These are phyloP conservation scores for Atractosteus spatula DNA, from an alignment of 2,113 vertebrate genomes.

Conservation along the genomic window DNA sequence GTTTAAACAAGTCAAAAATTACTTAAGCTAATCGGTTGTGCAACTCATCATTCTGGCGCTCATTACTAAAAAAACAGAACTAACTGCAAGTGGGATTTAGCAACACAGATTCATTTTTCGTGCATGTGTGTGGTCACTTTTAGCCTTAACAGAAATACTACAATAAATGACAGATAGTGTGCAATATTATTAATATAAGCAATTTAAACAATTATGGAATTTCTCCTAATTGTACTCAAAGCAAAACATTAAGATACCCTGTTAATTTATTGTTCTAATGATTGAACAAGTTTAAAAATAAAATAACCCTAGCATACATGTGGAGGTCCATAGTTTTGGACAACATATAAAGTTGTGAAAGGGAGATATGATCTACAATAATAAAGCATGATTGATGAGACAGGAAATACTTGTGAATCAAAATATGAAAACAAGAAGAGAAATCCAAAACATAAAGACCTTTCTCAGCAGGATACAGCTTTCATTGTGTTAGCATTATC, in stretches of 20 bases:
- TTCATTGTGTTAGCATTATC: not conserved
- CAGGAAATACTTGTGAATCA: not conserved
- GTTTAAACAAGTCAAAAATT: constrained; percentile 20
- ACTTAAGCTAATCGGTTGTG: not conserved
- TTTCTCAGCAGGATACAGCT: not conserved
- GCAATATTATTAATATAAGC: too few relatives aligned
- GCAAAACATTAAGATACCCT: too few relatives aligned
- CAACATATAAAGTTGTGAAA: not conserved
- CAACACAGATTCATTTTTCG: not conserved
- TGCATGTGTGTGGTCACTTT: not conserved
- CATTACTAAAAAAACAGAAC: not conserved
- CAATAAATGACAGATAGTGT: not conserved
- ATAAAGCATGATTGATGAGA: constrained; percentile 19
- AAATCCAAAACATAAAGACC: not conserved
- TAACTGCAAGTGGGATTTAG: not conserved
- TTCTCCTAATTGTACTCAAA: too few relatives aligned
- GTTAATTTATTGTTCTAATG: too few relatives aligned
- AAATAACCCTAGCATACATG: too few relatives aligned
- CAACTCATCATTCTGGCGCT: constrained; percentile 1
- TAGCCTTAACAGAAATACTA: not conserved
- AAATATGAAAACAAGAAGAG: not conserved
- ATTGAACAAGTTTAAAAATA: too few relatives aligned
- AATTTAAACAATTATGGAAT: too few relatives aligned
- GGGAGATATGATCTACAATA: constrained; percentile 9
- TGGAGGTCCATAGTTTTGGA: too few relatives aligned